A percentile compares a stretch with the other conserved stretches of the same genome.
Evolutionary conservation across 2,113 vertebrate species (phyloP).

Genomic region (Saccopteryx bilineata): DNA sequence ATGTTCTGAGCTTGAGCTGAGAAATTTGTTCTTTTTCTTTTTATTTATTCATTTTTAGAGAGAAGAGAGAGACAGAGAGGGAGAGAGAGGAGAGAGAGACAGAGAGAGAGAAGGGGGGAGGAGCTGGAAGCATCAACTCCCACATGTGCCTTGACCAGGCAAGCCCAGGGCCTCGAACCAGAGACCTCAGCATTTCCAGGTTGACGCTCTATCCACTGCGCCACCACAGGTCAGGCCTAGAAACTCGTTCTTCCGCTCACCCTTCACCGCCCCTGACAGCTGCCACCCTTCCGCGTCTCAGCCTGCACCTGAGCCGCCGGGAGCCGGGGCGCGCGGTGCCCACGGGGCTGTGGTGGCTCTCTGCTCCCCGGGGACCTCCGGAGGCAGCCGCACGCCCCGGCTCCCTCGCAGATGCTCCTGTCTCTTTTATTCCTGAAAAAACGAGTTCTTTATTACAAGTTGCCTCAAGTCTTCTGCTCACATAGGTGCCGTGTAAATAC

Average conservation of each 20-base stretch:
- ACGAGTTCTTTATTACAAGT: not conserved
- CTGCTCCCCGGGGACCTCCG: no score
- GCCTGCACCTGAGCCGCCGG: not conserved
- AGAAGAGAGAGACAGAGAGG: no score
- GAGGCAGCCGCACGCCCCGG: not conserved
- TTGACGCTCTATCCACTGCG: no score
- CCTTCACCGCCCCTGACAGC: fast-evolving
- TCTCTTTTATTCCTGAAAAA: not conserved
- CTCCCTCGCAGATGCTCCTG: not conserved
- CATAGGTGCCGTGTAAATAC: not conserved
- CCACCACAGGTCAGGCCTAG: no score
- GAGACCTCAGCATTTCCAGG: no score
- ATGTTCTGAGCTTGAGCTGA: not conserved
- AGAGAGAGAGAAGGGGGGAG: no score
- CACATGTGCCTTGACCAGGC: no score
- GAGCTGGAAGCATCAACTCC: no score
- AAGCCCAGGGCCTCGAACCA: no score
- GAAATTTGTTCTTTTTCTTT: fast-evolving
- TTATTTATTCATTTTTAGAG: no score
- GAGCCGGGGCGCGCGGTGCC: not conserved
- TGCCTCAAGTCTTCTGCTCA: not conserved
- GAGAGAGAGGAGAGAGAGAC: no score
- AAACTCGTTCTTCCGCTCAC: fast-evolving
- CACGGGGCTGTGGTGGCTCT: fast-evolving
- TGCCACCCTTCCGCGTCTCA: fast-evolving